Evolutionary conservation across 2,797 vertebrate species (phyloP), one percentile per base, ranked within the genome.

Genomic region (Alexandromys oeconomus): DNA sequence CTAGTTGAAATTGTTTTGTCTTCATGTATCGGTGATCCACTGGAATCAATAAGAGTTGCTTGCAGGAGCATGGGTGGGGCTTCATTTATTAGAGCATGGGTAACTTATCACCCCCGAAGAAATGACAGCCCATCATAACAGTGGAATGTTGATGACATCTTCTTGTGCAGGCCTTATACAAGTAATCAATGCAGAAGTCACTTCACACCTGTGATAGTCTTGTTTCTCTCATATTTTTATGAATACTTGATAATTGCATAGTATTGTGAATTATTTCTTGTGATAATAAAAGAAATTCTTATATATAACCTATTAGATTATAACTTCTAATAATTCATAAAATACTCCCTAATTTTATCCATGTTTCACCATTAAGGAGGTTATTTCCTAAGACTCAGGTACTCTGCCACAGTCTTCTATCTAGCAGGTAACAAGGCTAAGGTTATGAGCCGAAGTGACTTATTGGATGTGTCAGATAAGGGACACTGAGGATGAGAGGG

Each of bases 271-370:
- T 84, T 11, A 4, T 59, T 85, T 88, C 40, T 57, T 94, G 3
- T 87, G 10, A n/a, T 21, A 71, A 11, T 48, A 79, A 61, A 61
- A 92, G 78, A 69, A 93, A 80, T 40, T 40, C 27, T 46, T 94
- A 51, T 6, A 88, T 6, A 54, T 8, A 63, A 29, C 23, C 43
- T 31, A 67, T 78, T 67, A 73, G 69, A 40, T 37, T 73, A 73
- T 85, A 91, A 86, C 61, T 86, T 96, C 13, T 71, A 91, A 82
- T 79, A 87, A 76, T 27, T 23, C 87, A 51, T 31, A 81, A 92
- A 65, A 40, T 77, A 48, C 54, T 57, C 67, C 6, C 34, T 94
- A 69, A 76, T 95, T 73, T 65, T 76, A 80, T 69, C 27, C 2
- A 6, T 91, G 46, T 90, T 92, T 93, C 85, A 74, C 65, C 61